Evolutionary conservation across 2,888 invertebrate species (phyloP), one percentile per base, ranked within the genome.

Genomic region (Acanthosepion lycidas): DNA sequence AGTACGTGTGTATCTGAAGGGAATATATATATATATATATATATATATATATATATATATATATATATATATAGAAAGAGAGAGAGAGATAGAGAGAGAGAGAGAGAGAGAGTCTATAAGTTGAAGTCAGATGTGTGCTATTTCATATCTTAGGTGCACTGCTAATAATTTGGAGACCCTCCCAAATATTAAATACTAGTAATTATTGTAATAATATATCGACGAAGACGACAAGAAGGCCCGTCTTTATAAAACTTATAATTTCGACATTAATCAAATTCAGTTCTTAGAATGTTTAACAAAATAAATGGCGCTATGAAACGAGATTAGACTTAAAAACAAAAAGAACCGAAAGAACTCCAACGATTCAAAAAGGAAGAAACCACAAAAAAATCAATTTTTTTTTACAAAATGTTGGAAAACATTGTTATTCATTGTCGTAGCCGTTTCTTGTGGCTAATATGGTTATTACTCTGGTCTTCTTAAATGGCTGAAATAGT

Each of bases 231-330:
- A 78, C 9, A 78, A 78, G n/a, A 78, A n/a, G 8, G n/a, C 18
- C 78, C 78, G 78, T 9, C 12, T n/a, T n/a, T 3, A 0, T 4
- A 9, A 78, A 78, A 6, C 78, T 78, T 78, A n/a, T 78, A 78
- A 78, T 78, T 78, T 78, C 12, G 78, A 78, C 78, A 78, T 78
- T 78, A 78, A 78, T 78, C 78, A 78, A 78, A 78, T n/a, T n/a
- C 9, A 2, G 0, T 33, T 78, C 33, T 78, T 15, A 33, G n/a
- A n/a, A 78, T 5, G n/a, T n/a, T 15, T n/a, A 33, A 33, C 78
- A 78, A 78, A 78, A 78, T 78, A 78, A 78, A 78, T 78, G 78
- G 33, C n/a, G 78, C 0, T 15, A 33, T 78, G 9, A 33, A n/a
- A 78, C n/a, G 4, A n/a, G 78, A 78, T n/a, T 15, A 78, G 12